Conservation (phyloP, 2,888 invertebrate species). For the Chloroclystis v-ata region DNA sequence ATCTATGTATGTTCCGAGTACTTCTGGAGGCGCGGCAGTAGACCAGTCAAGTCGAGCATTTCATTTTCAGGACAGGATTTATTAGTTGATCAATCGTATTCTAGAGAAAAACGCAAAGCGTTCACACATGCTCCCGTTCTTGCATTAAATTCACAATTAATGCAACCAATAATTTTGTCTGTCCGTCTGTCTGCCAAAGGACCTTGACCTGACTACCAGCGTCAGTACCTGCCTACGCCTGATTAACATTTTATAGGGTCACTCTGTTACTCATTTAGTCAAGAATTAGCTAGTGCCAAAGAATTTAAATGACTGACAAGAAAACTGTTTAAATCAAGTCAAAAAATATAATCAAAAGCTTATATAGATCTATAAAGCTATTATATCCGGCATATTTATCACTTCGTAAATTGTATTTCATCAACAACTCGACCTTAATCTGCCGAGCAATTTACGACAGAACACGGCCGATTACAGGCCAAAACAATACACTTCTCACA, state of each 20-base stretch:
- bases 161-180: conserved; percentile 6
- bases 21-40: too few relatives aligned
- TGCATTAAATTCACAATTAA: conserved; percentile 8
- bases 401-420: conserved; percentile 23
- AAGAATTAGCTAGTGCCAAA: conserved; percentile 15
- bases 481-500: conserved; percentile 27
- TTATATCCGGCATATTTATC: conserved; percentile 21
- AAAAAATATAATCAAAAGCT: background rate
- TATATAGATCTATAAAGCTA: too few relatives aligned
- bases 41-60: too few relatives aligned
- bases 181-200: conserved; percentile 21
- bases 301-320: background rate
- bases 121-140: background rate
- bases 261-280: conserved; percentile 13
- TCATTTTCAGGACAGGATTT: too few relatives aligned
- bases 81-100: too few relatives aligned
- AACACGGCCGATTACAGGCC: conserved; percentile 20
- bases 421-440: conserved; percentile 38
- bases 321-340: too few relatives aligned
- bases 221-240: background rate
- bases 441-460: conserved; percentile 33
- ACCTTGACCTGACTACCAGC: conserved; percentile 21
- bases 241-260: conserved; percentile 5
- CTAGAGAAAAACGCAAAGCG: background rate
- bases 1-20: too few relatives aligned